phyloP scores from a whole-genome alignment of 2,888 invertebrate species.

The Blera fallax region DNA sequence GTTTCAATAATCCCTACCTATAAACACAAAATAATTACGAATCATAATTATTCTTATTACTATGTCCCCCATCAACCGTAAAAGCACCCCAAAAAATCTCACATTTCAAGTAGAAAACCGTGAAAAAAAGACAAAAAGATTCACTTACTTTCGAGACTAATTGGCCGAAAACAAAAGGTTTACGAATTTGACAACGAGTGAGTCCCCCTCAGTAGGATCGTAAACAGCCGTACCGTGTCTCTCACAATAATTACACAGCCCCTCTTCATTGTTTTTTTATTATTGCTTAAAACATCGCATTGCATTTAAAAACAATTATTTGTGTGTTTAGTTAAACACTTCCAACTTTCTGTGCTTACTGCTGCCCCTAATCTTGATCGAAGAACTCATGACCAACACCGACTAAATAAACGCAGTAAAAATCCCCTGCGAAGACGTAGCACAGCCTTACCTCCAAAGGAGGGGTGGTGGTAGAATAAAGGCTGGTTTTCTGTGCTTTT shows the following conservation, averaged over 20 bases:
- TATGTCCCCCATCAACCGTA: too few species aligned
- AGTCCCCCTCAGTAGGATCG: neutral
- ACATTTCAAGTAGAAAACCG: too few species aligned
- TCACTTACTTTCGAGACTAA: neutral
- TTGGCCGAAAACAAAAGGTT: neutral
- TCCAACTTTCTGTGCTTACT: neutral
- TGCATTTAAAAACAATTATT: conserved; percentile 31
- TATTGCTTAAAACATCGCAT: conserved; percentile 2
- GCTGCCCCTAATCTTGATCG: conserved; percentile 46
- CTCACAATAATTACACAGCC: neutral
- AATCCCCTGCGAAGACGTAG: neutral
- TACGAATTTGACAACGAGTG: neutral
- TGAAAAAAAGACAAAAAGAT: neutral
- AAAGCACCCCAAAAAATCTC: too few species aligned
- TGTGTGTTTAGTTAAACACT: conserved; percentile 13
- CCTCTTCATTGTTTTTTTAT: neutral
- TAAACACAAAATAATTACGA: too few species aligned
- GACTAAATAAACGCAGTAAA: conserved; percentile 32
- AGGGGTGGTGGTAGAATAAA: neutral
- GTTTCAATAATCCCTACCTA: too few species aligned
- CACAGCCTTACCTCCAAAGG: neutral
- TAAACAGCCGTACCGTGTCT: neutral
- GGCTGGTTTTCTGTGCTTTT: conserved; percentile 24
- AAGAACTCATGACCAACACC: conserved; percentile 19
- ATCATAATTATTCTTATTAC: too few species aligned